Conservation (phyloP, 2,797 vertebrate species). For the Neosilurus mollespiculum region DNA sequence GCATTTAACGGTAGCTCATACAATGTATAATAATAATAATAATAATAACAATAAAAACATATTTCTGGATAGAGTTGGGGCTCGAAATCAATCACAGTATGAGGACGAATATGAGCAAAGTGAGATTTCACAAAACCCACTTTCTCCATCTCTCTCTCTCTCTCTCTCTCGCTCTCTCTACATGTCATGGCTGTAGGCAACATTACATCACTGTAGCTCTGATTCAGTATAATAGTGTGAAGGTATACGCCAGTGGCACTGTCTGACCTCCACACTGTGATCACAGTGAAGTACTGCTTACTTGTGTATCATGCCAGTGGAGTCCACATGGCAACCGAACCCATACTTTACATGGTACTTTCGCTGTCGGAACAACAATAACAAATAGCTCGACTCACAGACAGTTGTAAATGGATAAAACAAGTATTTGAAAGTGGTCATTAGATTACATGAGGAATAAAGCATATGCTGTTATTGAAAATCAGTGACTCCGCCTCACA, state of each 20-base stretch:
- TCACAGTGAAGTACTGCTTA: constrained; percentile 1
- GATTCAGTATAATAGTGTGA: constrained; percentile 38
- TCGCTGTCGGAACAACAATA: background rate
- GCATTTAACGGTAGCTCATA: background rate
- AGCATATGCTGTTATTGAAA: background rate
- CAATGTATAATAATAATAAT: background rate
- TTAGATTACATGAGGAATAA: background rate
- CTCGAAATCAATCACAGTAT: too few relatives aligned
- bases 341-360: background rate
- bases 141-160: background rate
- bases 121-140: background rate
- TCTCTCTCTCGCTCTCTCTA: constrained; percentile 6
- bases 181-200: constrained; percentile 26
- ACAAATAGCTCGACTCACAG: background rate
- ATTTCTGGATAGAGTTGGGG: background rate
- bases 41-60: background rate
- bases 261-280: constrained; percentile 26
- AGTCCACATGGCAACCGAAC: background rate
- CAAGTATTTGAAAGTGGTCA: too few relatives aligned
- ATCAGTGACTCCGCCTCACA: background rate
- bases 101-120: background rate
- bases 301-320: background rate
- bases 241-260: constrained; percentile 20
- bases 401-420: background rate
- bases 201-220: constrained; percentile 41